phyloP scores from a whole-genome alignment of 2,888 invertebrate genomes.

The Raillietiella orientalis region DNA sequence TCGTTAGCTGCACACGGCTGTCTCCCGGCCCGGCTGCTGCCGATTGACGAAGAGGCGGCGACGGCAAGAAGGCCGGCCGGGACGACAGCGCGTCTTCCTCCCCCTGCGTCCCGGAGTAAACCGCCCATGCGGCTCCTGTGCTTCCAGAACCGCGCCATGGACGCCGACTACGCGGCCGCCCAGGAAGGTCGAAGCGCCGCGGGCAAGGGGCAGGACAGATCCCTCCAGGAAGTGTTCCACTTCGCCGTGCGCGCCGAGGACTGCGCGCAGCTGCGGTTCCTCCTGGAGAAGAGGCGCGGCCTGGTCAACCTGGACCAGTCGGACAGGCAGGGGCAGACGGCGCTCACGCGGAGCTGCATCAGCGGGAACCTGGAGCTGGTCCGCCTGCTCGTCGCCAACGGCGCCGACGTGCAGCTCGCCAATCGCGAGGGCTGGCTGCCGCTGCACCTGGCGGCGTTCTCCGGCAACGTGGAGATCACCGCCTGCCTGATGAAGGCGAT shows the following conservation, averaged over 20 bases:
- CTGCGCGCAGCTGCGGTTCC: conserved; percentile 10
- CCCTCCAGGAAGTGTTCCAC: conserved; percentile 11
- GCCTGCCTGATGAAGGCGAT: conserved; percentile 10
- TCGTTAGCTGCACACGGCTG: no score
- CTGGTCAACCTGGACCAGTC: conserved; percentile 13
- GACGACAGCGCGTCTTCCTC: no score
- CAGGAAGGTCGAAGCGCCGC: no score
- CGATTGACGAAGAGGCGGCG: no score
- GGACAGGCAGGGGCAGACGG: conserved; percentile 14
- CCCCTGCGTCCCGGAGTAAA: no score
- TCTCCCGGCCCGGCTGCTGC: no score
- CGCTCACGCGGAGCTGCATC: conserved; percentile 13
- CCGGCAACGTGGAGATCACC: conserved; percentile 13
- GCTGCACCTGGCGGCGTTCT: conserved; percentile 12
- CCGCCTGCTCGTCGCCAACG: conserved; percentile 13
- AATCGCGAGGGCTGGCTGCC: conserved; percentile 14
- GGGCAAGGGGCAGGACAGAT: no score
- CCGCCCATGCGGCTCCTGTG: no score
- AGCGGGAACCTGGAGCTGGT: conserved; percentile 14
- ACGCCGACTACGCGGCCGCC: no score
- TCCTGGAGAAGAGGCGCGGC: conserved; percentile 11
- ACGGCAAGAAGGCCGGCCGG: no score
- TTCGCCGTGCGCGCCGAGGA: conserved; percentile 13
- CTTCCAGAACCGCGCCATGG: no score
- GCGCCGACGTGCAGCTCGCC: conserved; percentile 13